Conservation (phyloP, 1,140 invertebrate genomes). For the Oreohelix idahoensis region DNA sequence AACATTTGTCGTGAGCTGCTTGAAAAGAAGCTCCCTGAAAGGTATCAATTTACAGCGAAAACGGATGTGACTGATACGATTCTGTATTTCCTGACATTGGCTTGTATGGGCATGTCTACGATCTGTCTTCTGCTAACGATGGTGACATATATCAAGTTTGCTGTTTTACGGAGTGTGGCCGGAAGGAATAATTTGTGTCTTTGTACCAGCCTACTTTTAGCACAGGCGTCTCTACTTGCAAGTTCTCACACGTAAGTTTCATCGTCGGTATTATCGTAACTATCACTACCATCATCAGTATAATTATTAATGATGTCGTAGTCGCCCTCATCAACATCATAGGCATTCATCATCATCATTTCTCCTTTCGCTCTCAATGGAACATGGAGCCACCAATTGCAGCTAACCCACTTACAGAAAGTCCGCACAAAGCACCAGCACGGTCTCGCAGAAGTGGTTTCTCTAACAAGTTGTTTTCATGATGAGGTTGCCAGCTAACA, state of each 20-base stretch:
- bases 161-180: background rate
- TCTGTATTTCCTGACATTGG: background rate
- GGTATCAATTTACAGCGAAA: background rate
- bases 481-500: no score
- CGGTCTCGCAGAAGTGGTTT: no score
- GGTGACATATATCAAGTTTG: background rate
- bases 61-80: background rate
- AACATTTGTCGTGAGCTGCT: background rate
- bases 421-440: no score
- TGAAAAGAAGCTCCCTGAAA: background rate
- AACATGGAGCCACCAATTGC: no score
- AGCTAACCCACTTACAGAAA: no score
- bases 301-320: no score
- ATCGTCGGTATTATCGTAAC: background rate
- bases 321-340: no score
- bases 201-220: background rate
- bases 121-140: background rate
- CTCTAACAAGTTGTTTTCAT: no score
- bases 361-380: no score
- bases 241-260: background rate
- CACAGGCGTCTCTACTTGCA: background rate
- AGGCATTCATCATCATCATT: no score
- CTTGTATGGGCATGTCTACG: background rate
- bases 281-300: no score
- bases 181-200: conserved; percentile 3